A percentile compares a stretch with the other conserved stretches of the same genome.
Conservation (phyloP, 2,888 invertebrate species). For the Aphrophora alni region DNA sequence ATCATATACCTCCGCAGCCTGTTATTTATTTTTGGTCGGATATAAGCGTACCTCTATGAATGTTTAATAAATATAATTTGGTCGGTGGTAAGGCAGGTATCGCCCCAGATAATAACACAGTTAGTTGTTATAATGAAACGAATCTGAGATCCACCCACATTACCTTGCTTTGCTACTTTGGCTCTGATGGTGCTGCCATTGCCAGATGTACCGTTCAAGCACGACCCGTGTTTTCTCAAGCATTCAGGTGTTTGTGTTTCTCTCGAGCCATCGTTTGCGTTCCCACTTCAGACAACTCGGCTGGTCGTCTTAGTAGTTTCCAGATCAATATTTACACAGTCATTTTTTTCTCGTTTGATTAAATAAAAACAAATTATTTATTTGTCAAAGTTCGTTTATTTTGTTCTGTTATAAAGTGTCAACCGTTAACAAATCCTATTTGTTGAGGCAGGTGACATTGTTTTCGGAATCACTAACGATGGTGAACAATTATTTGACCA, state of each 20-base stretch:
- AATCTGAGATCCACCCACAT: neutral
- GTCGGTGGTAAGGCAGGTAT: neutral
- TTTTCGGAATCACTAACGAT: too few relatives aligned
- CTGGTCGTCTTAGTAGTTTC: neutral
- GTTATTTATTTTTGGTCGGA: neutral
- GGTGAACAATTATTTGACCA: too few relatives aligned
- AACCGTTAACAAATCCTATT: too few relatives aligned
- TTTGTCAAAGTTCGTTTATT: neutral
- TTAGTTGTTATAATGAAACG: neutral
- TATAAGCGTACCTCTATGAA: neutral
- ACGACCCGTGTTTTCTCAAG: neutral
- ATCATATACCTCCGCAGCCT: neutral
- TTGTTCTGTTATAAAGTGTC: too few relatives aligned
- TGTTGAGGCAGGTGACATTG: too few relatives aligned
- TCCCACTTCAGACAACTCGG: neutral
- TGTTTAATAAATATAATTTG: conserved; percentile 6
- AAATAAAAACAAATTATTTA: neutral
- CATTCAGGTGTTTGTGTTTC: neutral
- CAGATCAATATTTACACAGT: neutral
- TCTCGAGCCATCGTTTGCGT: neutral
- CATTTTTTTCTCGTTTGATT: neutral
- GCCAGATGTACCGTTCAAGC: neutral
- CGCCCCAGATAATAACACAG: neutral
- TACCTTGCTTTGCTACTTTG: neutral
- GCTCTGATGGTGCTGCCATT: too few relatives aligned